These are phyloP conservation scores for Nymphalis polychloros DNA, from an alignment of 2,888 invertebrate species.

Conservation along the genomic window DNA sequence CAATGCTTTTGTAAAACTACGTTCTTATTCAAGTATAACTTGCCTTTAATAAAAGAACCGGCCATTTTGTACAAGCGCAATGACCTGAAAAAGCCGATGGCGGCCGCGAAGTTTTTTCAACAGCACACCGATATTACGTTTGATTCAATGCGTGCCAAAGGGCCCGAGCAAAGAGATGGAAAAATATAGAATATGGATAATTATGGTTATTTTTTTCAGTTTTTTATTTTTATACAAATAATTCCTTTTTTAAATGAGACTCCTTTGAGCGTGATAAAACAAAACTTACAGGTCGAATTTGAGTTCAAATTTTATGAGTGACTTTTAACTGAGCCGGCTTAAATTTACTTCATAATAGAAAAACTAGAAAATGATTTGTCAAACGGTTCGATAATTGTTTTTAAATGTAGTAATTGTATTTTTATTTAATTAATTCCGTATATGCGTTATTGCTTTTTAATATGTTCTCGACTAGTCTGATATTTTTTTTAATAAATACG, in stretches of 20 bases:
- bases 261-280: too few species aligned
- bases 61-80: constrained; percentile 39
- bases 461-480: too few species aligned
- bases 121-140: constrained; percentile 32
- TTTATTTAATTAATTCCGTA: too few species aligned
- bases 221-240: neutral
- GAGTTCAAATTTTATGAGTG: too few species aligned
- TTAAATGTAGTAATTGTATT: too few species aligned
- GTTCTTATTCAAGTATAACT: constrained; percentile 28
- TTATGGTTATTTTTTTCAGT: constrained; percentile 15
- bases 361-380: too few species aligned
- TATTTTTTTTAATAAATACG: too few species aligned
- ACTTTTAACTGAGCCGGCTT: too few species aligned
- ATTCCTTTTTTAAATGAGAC: neutral
- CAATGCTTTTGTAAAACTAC: constrained; percentile 27
- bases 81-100: constrained; percentile 39
- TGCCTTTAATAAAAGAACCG: constrained; percentile 33
- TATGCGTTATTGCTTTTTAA: too few species aligned
- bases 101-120: constrained; percentile 35
- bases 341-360: too few species aligned
- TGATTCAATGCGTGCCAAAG: constrained; percentile 38
- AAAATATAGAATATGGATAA: constrained; percentile 19
- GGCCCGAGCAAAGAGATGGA: constrained; percentile 13
- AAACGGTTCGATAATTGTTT: too few species aligned
- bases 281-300: too few species aligned